Base-by-base conservation (phyloP, 2,113 vertebrate species). In the Phyllopteryx taeniolatus region DNA sequence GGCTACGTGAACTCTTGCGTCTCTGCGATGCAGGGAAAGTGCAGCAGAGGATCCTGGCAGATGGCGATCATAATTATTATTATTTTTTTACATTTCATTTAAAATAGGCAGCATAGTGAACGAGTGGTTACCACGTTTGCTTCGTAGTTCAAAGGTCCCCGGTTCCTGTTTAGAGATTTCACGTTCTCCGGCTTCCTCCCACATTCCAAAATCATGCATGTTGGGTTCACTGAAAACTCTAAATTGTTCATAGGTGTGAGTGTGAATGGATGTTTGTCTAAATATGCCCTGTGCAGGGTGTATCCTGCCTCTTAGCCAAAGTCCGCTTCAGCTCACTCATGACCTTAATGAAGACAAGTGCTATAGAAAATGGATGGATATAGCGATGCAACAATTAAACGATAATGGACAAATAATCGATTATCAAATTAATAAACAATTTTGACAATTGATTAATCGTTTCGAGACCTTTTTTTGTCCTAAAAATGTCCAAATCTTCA, bases 21-120 rank as follows among this genome's bases (percentile, higher is more conserved):
- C 80, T 46, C 72, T 79, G 56, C 67, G 72, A 56, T 8, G 20
- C 53, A 1, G n/a, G 53, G 31, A 61, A 19, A 61, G 33, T 35
- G 31, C 31, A 61, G 59, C 59, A 61, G 54, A 57, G n/a, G 54
- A 86, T 87, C 79, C 76, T 22, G 27, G 82, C 89, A 91, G 85
- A 90, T 89, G 88, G 85, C 2, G 67, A 67, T 49, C n/a, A 49
- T 49, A 4, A 49, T 67, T 33, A 47, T 67, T 31, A 12, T 67
- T 15, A 31, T 67, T 49, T 14, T n/a, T 46, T 47, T 63, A 31
- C 10, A 31, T 27, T 59, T 59, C 10, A 5, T 59, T 31, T 31
- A 59, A 59, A 14, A 59, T 59, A 6, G 27, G 22, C 22, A 59
- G 54, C n/a, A 11, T 19, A 8, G 54, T 11, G 20, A 6, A 12